Evolutionary conservation across 2,888 invertebrate species (phyloP).

Genomic region (Furcula furcula): DNA sequence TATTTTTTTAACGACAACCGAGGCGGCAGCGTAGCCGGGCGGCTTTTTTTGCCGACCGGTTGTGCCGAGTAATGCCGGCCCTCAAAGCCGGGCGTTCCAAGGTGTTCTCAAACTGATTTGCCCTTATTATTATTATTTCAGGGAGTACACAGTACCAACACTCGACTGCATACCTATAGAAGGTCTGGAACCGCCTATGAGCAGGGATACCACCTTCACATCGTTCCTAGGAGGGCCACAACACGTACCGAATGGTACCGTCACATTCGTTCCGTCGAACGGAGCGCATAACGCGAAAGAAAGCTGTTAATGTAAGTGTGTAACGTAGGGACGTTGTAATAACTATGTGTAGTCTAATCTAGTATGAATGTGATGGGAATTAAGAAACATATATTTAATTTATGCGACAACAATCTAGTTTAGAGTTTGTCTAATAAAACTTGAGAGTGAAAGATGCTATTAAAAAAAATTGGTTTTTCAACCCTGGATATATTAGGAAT

Average conservation of each 20-base stretch:
- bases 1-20: too few species aligned
- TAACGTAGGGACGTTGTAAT: background rate
- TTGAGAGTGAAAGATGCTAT: too few species aligned
- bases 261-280: constrained; percentile 41
- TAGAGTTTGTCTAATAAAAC: too few species aligned
- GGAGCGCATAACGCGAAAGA: constrained; percentile 36
- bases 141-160: constrained; percentile 76
- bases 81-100: too few species aligned
- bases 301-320: constrained; percentile 29
- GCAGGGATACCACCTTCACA: constrained; percentile 76
- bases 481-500: too few species aligned
- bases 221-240: constrained; percentile 76
- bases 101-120: background rate
- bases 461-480: too few species aligned
- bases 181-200: constrained; percentile 74
- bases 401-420: too few species aligned
- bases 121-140: constrained; percentile 26
- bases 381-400: too few species aligned
- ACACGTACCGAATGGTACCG: constrained; percentile 50
- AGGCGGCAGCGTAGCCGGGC: too few species aligned
- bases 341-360: background rate
- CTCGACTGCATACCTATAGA: constrained; percentile 76
- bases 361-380: too few species aligned
- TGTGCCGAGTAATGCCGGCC: too few species aligned
- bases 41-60: too few species aligned